Evolutionary conservation across 2,113 vertebrate genomes (phyloP).

Genomic region (Ctenomys sociabilis): DNA sequence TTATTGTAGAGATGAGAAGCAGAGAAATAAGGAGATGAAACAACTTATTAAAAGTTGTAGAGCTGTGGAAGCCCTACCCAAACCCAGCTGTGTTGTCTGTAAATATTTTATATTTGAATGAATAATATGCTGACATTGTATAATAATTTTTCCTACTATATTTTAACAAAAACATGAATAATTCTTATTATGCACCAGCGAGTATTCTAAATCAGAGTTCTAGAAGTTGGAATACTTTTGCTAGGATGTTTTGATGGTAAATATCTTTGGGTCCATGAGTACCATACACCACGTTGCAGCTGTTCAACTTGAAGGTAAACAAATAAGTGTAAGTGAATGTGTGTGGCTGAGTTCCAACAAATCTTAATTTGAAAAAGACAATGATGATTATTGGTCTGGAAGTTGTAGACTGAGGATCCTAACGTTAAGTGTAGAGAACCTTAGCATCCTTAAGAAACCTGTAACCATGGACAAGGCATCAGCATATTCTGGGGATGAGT

Average conservation of each 20-base stretch:
- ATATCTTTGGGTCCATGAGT: neutral
- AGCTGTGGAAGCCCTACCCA: neutral
- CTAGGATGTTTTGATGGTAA: neutral
- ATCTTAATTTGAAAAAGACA: neutral
- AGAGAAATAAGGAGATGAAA: neutral
- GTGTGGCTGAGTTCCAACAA: neutral
- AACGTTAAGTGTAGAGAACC: neutral
- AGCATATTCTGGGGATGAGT: neutral
- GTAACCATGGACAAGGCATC: neutral
- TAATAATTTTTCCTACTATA: neutral
- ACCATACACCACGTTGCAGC: neutral
- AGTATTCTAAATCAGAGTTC: neutral
- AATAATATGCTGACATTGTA: neutral
- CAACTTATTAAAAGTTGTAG: neutral
- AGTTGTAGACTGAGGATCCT: neutral
- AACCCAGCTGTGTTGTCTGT: neutral
- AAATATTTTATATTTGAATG: neutral
- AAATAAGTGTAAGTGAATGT: neutral
- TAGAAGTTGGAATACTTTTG: neutral
- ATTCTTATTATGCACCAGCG: neutral
- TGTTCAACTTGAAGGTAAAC: neutral
- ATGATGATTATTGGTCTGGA: neutral
- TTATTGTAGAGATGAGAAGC: neutral
- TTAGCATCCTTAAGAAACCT: neutral
- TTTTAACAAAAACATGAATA: neutral